phyloP scores from a whole-genome alignment of 2,113 vertebrate genomes.

The Phodopus roborovskii region DNA sequence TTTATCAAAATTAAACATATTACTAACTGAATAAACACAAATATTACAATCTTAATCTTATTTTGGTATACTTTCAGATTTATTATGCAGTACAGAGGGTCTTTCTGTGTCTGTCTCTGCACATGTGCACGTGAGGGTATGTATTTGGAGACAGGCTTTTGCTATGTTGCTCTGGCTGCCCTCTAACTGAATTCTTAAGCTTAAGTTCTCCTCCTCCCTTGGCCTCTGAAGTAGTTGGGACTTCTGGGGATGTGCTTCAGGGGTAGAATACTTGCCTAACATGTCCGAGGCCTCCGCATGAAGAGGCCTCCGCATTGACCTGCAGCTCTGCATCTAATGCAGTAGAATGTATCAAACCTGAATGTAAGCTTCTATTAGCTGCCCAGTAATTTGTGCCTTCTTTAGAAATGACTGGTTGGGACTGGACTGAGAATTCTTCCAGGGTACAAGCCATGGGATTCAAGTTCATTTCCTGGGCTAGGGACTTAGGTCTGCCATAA shows the following conservation, averaged over 20 bases:
- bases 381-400: not conserved
- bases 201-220: not conserved
- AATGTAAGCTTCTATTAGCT: not conserved
- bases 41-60: not conserved
- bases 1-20: constrained; percentile 44
- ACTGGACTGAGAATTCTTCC: not conserved
- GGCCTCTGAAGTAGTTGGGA: not conserved
- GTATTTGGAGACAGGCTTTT: not conserved
- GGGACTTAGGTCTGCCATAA: not conserved
- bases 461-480: constrained; percentile 3
- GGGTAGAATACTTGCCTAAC: not conserved
- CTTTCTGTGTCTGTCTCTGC: not conserved
- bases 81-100: not conserved
- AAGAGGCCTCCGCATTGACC: not conserved
- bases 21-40: constrained; percentile 16
- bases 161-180: not conserved
- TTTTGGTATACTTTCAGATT: not conserved
- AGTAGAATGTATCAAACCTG: not conserved
- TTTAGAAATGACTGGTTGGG: not conserved
- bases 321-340: not conserved
- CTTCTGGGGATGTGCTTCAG: not conserved
- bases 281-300: not conserved
- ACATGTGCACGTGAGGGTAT: not conserved
- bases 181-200: not conserved
- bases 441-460: not conserved